phyloP scores from a whole-genome alignment of 37 sponge, comb jelly and placozoan species.

The Cliona cf. orientalis region DNA sequence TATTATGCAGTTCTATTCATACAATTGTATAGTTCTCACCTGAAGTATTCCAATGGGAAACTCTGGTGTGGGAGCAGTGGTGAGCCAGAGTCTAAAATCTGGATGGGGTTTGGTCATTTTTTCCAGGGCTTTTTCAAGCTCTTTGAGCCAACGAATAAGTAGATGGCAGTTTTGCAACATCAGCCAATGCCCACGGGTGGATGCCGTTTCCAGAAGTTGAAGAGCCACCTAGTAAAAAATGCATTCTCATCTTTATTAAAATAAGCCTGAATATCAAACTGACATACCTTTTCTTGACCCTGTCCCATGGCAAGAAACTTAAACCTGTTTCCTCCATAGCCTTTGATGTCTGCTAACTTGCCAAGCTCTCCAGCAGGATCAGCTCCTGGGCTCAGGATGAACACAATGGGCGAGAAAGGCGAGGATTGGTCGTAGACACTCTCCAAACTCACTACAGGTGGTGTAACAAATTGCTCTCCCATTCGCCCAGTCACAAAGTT shows the following conservation, averaged over 20 bases:
- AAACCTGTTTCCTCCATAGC: slow-evolving; percentile 97
- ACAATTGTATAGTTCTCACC: slow-evolving; percentile 13
- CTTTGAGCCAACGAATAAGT: slow-evolving; percentile 94
- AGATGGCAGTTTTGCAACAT: slow-evolving; percentile 99
- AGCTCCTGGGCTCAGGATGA: slow-evolving; percentile 98
- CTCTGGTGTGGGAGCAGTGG: slow-evolving; percentile 96
- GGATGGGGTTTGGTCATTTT: slow-evolving; percentile 94
- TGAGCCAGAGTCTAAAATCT: slow-evolving; percentile 99
- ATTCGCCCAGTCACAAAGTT: slow-evolving; percentile 92
- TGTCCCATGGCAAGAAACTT: slow-evolving; percentile 99
- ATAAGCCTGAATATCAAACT: neutral
- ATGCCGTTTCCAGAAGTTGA: slow-evolving; percentile 93
- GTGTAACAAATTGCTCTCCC: slow-evolving; percentile 99
- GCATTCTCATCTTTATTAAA: too few species aligned
- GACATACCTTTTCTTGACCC: slow-evolving; percentile 94
- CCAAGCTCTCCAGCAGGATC: slow-evolving; percentile 98
- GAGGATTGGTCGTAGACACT: slow-evolving; percentile 92
- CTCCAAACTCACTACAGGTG: slow-evolving; percentile 96
- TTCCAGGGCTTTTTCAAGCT: slow-evolving; percentile 97
- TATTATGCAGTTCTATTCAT: neutral
- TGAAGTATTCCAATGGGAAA: slow-evolving; percentile 98
- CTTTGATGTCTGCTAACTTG: slow-evolving; percentile 92
- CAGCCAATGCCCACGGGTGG: slow-evolving; percentile 97
- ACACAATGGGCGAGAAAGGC: slow-evolving; percentile 94
- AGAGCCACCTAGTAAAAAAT: slow-evolving; percentile 74